A percentile compares a stretch with the other conserved stretches of the same genome.
Conservation (phyloP, 1,140 invertebrate genomes). For the Nasonia giraulti region DNA sequence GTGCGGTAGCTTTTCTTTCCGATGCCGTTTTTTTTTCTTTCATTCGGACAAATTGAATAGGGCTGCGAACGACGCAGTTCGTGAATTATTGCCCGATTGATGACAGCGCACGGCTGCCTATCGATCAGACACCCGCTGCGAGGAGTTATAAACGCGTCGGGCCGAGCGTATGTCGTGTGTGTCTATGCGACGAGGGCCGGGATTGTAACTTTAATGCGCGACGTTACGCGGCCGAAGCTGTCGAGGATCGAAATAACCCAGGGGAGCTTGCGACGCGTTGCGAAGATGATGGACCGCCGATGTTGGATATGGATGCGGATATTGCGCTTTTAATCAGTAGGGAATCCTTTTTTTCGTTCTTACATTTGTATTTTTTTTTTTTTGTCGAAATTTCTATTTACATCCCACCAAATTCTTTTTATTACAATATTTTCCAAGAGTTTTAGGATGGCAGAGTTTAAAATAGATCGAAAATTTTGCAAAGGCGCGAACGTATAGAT, state of each 20-base stretch:
- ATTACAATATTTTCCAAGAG: no score
- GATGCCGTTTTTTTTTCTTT: neutral
- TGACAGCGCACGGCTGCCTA: neutral
- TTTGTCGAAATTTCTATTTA: no score
- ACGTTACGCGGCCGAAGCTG: no score
- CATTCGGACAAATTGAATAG: neutral
- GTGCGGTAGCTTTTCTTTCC: neutral
- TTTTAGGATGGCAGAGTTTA: neutral
- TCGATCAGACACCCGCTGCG: neutral
- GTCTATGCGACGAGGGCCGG: neutral
- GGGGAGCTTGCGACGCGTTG: no score
- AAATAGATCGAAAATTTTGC: neutral
- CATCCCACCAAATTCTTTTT: no score
- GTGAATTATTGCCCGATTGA: neutral
- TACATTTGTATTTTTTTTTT: no score
- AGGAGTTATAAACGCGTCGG: neutral
- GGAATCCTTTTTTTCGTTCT: no score
- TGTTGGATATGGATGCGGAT: no score
- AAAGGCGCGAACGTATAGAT: neutral
- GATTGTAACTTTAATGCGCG: no score
- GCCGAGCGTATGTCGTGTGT: neutral
- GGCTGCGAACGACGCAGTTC: neutral
- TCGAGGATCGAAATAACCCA: no score
- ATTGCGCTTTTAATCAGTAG: no score
- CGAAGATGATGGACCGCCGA: no score